Base-by-base conservation (phyloP, 2,888 invertebrate species). In the Trachelus iudaicus region DNA sequence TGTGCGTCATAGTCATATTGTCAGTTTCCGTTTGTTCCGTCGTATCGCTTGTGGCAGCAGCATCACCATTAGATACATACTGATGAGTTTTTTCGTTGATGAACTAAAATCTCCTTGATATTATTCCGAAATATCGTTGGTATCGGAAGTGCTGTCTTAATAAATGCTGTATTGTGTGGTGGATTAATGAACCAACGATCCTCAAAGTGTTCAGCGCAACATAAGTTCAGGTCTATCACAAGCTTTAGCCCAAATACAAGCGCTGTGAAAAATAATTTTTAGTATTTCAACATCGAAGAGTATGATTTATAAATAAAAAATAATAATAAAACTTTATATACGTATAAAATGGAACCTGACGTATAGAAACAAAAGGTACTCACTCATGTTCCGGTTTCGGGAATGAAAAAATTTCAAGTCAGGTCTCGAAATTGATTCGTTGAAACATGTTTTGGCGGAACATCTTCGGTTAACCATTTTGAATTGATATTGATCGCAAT, bases 171-270 rank as follows among this genome's bases (percentile, higher is more conserved):
- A 35, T 80, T 81, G 69, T 77, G 79, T 34, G 79, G 75, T 30
- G 82, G 80, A 56, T 82, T 81, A 15, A 80, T 40, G 40, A 82
- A 82, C 75, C 81, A 81, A 68, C 75, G 75, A n/a, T 76, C 69
- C 75, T 82, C 82, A 80, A 82, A 82, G 73, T 82, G 82, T 56
- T 82, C 81, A 30, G 82, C 82, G 71, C 81, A 82, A 1, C 34
- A 74, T 23, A 35, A 74, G 12, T 31, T 74, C 74, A 13, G 34
- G 74, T n/a, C 74, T 74, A 30, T 74, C 37, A 74, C 35, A 74
- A 30, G 74, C 74, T 74, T 74, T 11, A 34, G 74, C 37, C 74
- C 74, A 74, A 34, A n/a, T 34, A 6, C 71, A 31, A 31, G 34
- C 33, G 6, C 71, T 71, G 71, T 71, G 9, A 56, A 56, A 56